Base-by-base conservation (phyloP, 2,113 vertebrate species). In the Melanerpes aurifrons region DNA sequence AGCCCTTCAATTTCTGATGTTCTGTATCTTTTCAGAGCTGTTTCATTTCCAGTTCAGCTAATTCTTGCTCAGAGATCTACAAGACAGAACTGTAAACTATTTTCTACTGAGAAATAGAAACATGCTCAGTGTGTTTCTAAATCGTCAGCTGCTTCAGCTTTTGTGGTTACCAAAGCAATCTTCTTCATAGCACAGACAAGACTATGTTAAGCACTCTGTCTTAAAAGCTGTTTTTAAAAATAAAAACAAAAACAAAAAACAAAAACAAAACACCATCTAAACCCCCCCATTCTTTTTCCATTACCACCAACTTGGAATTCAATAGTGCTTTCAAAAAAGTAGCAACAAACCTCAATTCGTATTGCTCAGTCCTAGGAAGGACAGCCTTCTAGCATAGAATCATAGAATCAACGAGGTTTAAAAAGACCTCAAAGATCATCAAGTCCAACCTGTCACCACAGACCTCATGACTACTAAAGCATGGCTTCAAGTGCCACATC, bases 141-240 rank as follows among this genome's bases (percentile, higher is more conserved):
- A 93, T 82, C 54, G 62, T 92, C 64, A 87, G 25, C 62, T 82
- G 57, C 50, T 92, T 94, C 43, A 84, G 77, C 69, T 87, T 86
- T 68, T 40, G 67, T 9, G 15, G 15, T 74, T 86, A 70, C 50
- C 29, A 75, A 56, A 87, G 35, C 7, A 57, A n/a, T 71, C 70
- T 95, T 68, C 75, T 69, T 47, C 86, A 75, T 35, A 69, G n/a
- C 26, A 37, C 4, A 73, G 26, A 21, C 12, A 6, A 20, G 78
- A 3, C 5, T 15, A 22, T 87, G 62, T 73, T 94, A 78, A 91
- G 76, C 25, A 35, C 22, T 86, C 26, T 82, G 28, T 48, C 71
- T 64, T 74, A 56, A 91, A 93, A 92, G n/a, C 7, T 81, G 57
- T 22, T 5, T 59, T 22, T 5, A 22, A 50, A 50, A 22, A n/a